phyloP scores from a whole-genome alignment of 2,888 invertebrate species.

The Allygus modestus region DNA sequence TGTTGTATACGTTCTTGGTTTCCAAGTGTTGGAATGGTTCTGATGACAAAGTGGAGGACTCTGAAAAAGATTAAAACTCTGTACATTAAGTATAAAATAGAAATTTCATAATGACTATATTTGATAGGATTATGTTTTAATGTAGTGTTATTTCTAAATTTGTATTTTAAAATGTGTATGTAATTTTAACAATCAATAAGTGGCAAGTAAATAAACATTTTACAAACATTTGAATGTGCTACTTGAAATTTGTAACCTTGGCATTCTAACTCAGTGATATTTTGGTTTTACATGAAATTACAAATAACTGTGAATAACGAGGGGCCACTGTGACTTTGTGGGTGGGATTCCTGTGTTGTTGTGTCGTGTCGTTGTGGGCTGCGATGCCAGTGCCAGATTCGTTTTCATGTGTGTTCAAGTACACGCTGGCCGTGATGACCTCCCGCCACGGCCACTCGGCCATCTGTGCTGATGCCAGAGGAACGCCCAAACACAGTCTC shows the following conservation, averaged over 20 bases:
- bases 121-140: not conserved
- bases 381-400: conserved; percentile 33
- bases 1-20: conserved; percentile 27
- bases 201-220: not conserved
- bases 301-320: not conserved
- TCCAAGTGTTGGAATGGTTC: conserved; percentile 1
- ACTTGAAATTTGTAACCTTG: too few relatives aligned
- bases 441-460: conserved; percentile 30
- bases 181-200: not conserved
- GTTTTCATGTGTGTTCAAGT: conserved; percentile 53
- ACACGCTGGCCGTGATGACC: conserved; percentile 56
- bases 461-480: conserved; percentile 4
- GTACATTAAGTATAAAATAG: not conserved
- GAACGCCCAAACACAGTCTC: conserved; percentile 56
- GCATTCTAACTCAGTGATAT: too few relatives aligned
- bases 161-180: too few relatives aligned
- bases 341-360: too few relatives aligned
- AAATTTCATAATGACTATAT: not conserved
- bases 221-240: too few relatives aligned
- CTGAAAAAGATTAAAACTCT: not conserved
- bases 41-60: not conserved
- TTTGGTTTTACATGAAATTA: too few relatives aligned
- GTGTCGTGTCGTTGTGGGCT: not conserved
- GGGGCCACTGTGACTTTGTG: not conserved
- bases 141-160: not conserved